Evolutionary conservation across 2,888 invertebrate species (phyloP), one percentile per base, ranked within the genome.

Genomic region (Anodontia alba): DNA sequence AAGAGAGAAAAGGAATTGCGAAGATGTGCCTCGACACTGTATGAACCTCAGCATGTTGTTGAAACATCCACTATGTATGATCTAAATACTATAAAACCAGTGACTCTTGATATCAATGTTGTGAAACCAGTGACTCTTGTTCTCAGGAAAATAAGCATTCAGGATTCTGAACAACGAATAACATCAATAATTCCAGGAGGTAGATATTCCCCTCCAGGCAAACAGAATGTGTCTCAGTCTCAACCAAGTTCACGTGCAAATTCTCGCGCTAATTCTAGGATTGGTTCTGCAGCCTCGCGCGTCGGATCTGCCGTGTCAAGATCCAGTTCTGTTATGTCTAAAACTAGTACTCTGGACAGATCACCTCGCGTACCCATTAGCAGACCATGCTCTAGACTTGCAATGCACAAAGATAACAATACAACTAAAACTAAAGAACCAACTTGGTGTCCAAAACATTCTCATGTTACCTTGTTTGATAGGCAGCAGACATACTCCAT

Each of bases 71-170:
- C 79, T 17, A 66, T 82, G 51, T 85, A 85, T 73, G 75, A 80
- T 43, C 26, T 80, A 31, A 77, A 83, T 26, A 68, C 29, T 17
- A 62, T 62, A 5, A 86, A 86, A 70, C 86, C 83, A 38, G 66
- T 86, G 36, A 83, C 83, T 23, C 62, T 83, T 49, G 78, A 83
- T 29, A 83, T 86, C 17, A 81, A n/a, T n/a, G n/a, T n/a, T n/a
- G n/a, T n/a, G n/a, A 86, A 86, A 70, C 86, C 83, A 38, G 66
- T 86, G 36, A 83, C 83, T 23, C 62, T 83, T 49, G 78, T 86
- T 29, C 86, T 86, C 17, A 81, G 86, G 67, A 86, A 86, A 76
- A 86, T 86, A 26, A 83, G 81, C 67, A 86, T 86, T 31, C 86
- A 86, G 54, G 75, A 86, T 69, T 42, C 83, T 17, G 86, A 86